Base-by-base conservation (phyloP, 2,797 vertebrate species). In the Pipistrellus pygmaeus region DNA sequence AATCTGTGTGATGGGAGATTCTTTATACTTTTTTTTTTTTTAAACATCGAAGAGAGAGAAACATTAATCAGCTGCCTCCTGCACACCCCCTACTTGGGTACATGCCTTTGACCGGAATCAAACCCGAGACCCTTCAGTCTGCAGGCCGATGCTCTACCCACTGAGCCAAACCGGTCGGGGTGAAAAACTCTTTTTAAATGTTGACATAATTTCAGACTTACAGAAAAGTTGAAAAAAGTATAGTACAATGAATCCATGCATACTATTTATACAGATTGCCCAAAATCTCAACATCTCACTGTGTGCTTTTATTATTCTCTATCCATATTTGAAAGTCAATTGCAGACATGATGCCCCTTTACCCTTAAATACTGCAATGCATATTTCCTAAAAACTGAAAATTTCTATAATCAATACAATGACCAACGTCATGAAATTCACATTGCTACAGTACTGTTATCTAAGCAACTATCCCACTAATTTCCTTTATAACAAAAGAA, bases 131-230 rank as follows among this genome's bases (percentile, higher is more conserved):
- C 38, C 38, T 41, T 41, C 38, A 41, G 38, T 7, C 38, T 41
- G 38, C 38, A 41, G 38, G 38, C 38, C 6, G 38, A 41, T 7
- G 55, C 21, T 57, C 21, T 57, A 11, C 23, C 55, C 55, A 57
- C 55, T 25, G 55, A 57, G 3, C 53, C 53, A 55, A 21, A 55
- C 53, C 21, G 8, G 53, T 55, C 21, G 15, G 53, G 53, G 53
- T 5, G 55, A 25, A 44, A 66, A 53, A 6, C 27, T n/a, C 53
- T 76, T 75, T 81, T 55, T 41, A 51, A 85, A 72, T 55, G 87
- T 55, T 83, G 73, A 89, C 60, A 72, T 87, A 87, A 72, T 87
- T 72, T 95, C 68, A 84, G 71, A 83, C 32, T 91, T 78, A 46
- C 0, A 82, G 60, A 87, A 87, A 69, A 76, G 44, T 88, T 83